phyloP scores from a whole-genome alignment of 2,113 vertebrate species.

The Dromaius novaehollandiae region DNA sequence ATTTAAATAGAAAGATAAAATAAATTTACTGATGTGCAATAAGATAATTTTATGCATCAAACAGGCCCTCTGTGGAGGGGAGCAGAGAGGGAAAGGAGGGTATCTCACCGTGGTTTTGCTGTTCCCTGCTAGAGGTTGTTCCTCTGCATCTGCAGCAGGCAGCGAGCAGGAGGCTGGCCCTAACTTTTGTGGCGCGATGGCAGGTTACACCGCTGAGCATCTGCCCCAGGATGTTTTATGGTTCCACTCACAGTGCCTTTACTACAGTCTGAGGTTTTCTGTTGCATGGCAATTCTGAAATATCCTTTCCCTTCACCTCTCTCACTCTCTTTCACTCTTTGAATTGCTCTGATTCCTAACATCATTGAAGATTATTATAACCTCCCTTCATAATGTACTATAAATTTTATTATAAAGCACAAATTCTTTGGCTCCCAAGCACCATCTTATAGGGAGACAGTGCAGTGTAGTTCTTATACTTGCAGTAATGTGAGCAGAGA shows the following conservation, averaged over 20 bases:
- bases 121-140: slow-evolving; percentile 18
- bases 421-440: slow-evolving; percentile 71
- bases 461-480: slow-evolving; percentile 62
- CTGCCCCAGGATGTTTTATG: slow-evolving; percentile 14
- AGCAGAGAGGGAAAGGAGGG: neutral
- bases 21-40: neutral
- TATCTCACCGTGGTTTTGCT: neutral
- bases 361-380: slow-evolving; percentile 77
- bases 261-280: neutral
- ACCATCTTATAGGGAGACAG: slow-evolving; percentile 69
- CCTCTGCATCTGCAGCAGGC: neutral
- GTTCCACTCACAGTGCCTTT: neutral
- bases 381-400: slow-evolving; percentile 65
- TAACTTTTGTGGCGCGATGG: accelerated
- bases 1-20: neutral
- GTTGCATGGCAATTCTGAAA: slow-evolving; percentile 54
- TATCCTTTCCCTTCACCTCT: slow-evolving; percentile 58
- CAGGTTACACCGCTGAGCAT: neutral
- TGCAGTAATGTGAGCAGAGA: slow-evolving; percentile 74
- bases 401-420: slow-evolving; percentile 79
- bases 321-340: slow-evolving; percentile 25
- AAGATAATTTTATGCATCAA: slow-evolving; percentile 21
- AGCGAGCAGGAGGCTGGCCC: neutral
- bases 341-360: slow-evolving; percentile 75
- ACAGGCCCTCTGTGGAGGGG: neutral